phyloP scores from a whole-genome alignment of 2,888 invertebrate species.

The Scaptomyza reducta region DNA sequence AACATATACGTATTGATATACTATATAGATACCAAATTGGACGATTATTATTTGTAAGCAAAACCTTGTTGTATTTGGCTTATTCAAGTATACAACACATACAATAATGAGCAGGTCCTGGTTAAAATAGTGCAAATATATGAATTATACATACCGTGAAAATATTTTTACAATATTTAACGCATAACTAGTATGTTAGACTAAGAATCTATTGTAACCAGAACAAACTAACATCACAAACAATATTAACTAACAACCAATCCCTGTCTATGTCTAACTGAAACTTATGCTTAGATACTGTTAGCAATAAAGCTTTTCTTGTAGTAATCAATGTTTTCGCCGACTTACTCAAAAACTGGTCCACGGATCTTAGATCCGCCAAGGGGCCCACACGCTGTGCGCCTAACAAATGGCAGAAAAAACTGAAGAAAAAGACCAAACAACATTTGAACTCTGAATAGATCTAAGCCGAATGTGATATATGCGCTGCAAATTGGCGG shows the following conservation, averaged over 20 bases:
- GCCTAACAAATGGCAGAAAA: constrained; percentile 43
- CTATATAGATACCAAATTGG: background rate
- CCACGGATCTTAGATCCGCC: constrained; percentile 10
- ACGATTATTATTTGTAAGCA: background rate
- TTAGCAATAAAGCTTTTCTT: constrained; percentile 69
- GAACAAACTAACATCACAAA: background rate
- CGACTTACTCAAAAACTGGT: constrained; percentile 15
- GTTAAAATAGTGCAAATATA: constrained; percentile 77
- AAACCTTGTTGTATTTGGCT: constrained; percentile 16
- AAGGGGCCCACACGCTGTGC: constrained; percentile 42
- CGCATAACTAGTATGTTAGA: constrained; percentile 26
- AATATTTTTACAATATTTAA: constrained; percentile 48
- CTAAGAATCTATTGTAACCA: constrained; percentile 10
- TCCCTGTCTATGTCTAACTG: constrained; percentile 24
- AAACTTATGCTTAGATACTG: constrained; percentile 27
- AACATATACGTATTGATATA: too few species aligned
- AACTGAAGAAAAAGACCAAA: constrained; percentile 4
- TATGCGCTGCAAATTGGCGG: constrained; percentile 70
- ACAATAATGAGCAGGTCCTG: constrained; percentile 70
- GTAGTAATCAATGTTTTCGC: constrained; percentile 40
- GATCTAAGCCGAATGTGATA: constrained; percentile 53
- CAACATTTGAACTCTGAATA: constrained; percentile 38
- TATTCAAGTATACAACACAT: constrained; percentile 4
- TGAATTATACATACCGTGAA: constrained; percentile 35
- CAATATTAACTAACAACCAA: constrained; percentile 4